Conservation (phyloP, 2,797 vertebrate species). For the Hozukius guyotensis region DNA sequence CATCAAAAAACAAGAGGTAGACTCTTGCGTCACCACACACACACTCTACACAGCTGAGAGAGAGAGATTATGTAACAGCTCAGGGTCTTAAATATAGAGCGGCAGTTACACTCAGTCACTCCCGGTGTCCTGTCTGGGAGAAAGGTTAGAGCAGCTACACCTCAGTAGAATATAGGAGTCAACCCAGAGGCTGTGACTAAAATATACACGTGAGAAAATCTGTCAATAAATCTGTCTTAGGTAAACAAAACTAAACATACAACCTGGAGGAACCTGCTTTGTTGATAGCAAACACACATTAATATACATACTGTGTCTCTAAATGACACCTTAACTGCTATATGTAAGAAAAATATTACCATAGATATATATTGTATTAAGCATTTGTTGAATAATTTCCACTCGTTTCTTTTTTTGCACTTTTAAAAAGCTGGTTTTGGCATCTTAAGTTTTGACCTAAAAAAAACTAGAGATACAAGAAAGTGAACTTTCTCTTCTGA, state of each 20-base stretch:
- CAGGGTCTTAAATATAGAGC: constrained; percentile 55
- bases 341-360: background rate
- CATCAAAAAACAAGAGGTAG: constrained; percentile 49
- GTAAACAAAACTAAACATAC: background rate
- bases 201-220: background rate
- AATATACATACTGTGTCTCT: background rate
- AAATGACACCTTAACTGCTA: too few species aligned
- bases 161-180: background rate
- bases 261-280: background rate
- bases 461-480: background rate
- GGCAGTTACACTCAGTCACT: constrained; percentile 30
- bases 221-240: background rate
- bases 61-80: constrained; percentile 63
- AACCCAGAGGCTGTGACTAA: background rate
- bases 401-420: background rate
- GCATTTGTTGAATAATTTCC: background rate
- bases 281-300: background rate
- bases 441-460: background rate
- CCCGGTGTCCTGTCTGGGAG: constrained; percentile 8
- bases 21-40: constrained; percentile 15
- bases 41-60: constrained; percentile 43
- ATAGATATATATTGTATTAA: background rate
- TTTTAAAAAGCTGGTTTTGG: background rate
- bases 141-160: constrained; percentile 1
- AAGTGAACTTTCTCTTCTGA: background rate